These are phyloP conservation scores for Bruchidius siliquastri DNA, from an alignment of 2,888 invertebrate species.

Conservation along the genomic window DNA sequence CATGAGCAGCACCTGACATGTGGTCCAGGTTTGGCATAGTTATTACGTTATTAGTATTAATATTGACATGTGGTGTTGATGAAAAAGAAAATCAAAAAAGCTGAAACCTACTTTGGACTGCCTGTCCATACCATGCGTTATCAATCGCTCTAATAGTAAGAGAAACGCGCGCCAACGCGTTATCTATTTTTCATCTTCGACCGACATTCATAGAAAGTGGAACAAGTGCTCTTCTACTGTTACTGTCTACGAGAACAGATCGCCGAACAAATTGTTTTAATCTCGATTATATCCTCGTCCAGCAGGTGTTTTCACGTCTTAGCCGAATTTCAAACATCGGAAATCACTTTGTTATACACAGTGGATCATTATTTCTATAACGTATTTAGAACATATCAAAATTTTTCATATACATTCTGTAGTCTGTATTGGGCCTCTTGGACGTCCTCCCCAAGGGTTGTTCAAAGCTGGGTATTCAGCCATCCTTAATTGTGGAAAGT, in stretches of 20 bases:
- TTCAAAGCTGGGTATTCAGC: no score
- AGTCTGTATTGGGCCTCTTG: no score
- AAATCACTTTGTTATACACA: background rate
- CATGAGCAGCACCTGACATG: no score
- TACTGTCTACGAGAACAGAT: background rate
- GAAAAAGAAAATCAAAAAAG: constrained; percentile 3
- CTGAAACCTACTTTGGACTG: constrained; percentile 1
- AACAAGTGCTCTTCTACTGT: constrained; percentile 23
- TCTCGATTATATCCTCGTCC: background rate
- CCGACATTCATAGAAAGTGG: constrained; percentile 4
- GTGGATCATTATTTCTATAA: no score
- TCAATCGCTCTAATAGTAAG: constrained; percentile 24
- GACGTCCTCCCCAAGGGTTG: no score
- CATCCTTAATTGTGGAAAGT: no score
- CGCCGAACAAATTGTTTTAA: background rate
- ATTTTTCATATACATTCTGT: no score
- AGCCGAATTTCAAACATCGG: background rate
- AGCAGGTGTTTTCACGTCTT: background rate
- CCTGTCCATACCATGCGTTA: constrained; percentile 24
- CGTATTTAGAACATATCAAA: no score
- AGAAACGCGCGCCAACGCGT: constrained; percentile 19
- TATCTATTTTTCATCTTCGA: constrained; percentile 32
- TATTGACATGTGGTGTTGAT: background rate
- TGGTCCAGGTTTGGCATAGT: background rate
- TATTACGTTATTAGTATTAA: background rate